Conservation (phyloP, 2,888 invertebrate species). For the Erannis defoliaria region DNA sequence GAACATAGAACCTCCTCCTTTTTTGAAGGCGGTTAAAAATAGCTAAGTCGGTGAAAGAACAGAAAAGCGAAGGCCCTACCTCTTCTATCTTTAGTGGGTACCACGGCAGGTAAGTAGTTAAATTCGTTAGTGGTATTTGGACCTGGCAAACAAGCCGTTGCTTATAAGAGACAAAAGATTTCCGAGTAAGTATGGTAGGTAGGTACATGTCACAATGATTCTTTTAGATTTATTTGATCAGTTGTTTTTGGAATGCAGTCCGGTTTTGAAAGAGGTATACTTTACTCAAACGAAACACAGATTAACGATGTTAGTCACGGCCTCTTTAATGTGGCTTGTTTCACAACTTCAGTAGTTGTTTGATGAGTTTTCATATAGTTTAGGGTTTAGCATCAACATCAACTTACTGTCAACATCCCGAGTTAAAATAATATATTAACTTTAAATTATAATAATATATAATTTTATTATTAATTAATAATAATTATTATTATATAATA, state of each 20-base stretch:
- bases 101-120: background rate
- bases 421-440: too few relatives aligned
- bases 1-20: too few relatives aligned
- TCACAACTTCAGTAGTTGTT: constrained; percentile 36
- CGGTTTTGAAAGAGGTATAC: constrained; percentile 52
- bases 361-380: constrained; percentile 20
- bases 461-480: too few relatives aligned
- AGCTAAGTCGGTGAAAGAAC: too few relatives aligned
- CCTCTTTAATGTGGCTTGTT: constrained; percentile 47
- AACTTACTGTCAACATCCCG: background rate
- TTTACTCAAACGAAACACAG: constrained; percentile 56
- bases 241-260: constrained; percentile 70
- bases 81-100: background rate
- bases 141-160: constrained; percentile 28
- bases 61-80: too few relatives aligned
- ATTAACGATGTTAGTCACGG: constrained; percentile 53
- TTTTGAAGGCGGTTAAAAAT: too few relatives aligned
- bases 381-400: too few relatives aligned
- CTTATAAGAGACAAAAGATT: constrained; percentile 53
- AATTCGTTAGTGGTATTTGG: constrained; percentile 1
- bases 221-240: constrained; percentile 81
- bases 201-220: constrained; percentile 47
- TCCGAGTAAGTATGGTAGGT: constrained; percentile 38
- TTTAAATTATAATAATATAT: too few relatives aligned
- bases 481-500: too few relatives aligned